Conservation (phyloP, 2,888 invertebrate species). For the Eupithecia pulchellata region DNA sequence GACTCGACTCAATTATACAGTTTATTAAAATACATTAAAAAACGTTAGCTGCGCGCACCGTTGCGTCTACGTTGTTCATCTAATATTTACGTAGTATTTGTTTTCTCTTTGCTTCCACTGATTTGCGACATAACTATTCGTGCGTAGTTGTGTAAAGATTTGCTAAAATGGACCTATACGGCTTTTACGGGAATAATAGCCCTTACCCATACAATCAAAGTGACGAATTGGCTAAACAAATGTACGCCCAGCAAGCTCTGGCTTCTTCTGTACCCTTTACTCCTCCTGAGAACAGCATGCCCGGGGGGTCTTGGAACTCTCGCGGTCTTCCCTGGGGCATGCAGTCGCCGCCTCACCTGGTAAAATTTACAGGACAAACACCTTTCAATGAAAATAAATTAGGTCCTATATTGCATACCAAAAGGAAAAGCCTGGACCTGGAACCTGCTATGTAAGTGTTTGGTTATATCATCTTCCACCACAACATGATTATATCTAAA, state of each 20-base stretch:
- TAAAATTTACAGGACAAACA: conserved; percentile 77
- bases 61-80: background rate
- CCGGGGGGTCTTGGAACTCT: conserved; percentile 81
- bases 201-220: conserved; percentile 69
- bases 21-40: background rate
- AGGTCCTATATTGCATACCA: conserved; percentile 65
- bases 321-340: conserved; percentile 84
- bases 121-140: background rate
- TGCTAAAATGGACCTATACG: conserved; percentile 70
- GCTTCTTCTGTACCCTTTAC: conserved; percentile 59
- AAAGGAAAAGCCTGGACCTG: conserved; percentile 76
- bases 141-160: background rate
- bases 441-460: conserved; percentile 82
- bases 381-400: conserved; percentile 56
- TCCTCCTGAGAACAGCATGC: conserved; percentile 67
- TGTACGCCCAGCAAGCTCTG: conserved; percentile 72
- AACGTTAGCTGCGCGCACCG: background rate
- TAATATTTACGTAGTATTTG: background rate
- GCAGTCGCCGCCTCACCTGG: conserved; percentile 72
- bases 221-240: conserved; percentile 73
- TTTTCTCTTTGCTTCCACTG: background rate
- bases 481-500: background rate
- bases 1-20: background rate
- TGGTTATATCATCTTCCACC: background rate
- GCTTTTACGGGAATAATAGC: conserved; percentile 53